These are phyloP conservation scores for Trachelus iudaicus DNA, from an alignment of 2,888 invertebrate species.

Conservation along the genomic window DNA sequence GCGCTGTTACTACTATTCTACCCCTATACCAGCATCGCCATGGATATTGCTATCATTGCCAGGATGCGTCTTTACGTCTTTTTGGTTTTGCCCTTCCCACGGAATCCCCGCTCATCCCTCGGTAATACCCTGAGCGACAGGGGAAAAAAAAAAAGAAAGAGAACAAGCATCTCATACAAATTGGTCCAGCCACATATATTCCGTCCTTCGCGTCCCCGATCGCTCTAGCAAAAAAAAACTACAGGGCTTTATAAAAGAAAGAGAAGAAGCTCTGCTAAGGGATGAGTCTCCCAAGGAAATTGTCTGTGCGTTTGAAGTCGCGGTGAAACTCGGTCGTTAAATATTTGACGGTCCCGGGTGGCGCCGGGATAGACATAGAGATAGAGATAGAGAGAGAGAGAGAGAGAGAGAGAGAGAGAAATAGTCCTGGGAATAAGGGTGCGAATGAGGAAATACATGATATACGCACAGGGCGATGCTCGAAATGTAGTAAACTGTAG, in stretches of 20 bases:
- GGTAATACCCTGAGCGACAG: neutral
- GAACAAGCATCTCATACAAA: neutral
- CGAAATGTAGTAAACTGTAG: neutral
- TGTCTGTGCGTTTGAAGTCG: slow-evolving; percentile 2
- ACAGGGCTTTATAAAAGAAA: neutral
- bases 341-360: slow-evolving; percentile 3
- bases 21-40: neutral
- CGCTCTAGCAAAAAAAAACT: neutral
- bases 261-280: neutral
- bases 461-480: neutral
- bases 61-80: neutral
- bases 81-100: neutral
- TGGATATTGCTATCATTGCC: neutral
- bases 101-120: neutral
- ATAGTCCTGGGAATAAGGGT: neutral
- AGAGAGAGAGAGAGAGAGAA: neutral
- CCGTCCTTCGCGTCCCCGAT: neutral
- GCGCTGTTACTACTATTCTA: neutral
- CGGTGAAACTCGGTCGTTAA: neutral
- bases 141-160: neutral
- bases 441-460: neutral
- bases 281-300: neutral
- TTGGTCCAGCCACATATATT: neutral
- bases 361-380: neutral
- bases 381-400: too few relatives aligned